Percentiles rank a stretch among this genome's conserved stretches.
Evolutionary conservation across 1,140 invertebrate species (phyloP).

Genomic region (Caenorhabditis inopinata): DNA sequence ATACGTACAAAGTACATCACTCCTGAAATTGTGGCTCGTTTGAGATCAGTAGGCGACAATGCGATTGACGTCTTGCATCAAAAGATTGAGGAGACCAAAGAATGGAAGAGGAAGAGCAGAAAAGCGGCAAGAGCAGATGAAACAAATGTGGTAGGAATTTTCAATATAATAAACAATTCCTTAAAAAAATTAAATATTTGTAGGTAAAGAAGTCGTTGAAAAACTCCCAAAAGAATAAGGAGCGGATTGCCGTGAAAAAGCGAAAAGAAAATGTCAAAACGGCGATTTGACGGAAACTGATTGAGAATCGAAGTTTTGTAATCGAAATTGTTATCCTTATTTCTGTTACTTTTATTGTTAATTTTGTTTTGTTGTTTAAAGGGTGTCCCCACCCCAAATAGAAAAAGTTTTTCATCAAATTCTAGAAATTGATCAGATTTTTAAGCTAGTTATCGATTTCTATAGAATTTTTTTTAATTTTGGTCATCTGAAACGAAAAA

Average conservation of each 20-base stretch:
- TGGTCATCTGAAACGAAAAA: no score
- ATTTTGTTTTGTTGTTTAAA: no score
- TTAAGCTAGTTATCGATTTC: no score
- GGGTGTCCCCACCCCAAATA: no score
- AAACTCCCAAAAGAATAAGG: background rate
- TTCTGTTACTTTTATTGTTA: no score
- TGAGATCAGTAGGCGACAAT: background rate
- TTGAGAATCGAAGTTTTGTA: no score
- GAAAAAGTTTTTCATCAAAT: no score
- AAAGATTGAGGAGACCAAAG: slow-evolving; percentile 10
- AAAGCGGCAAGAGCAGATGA: background rate
- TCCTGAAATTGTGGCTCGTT: background rate
- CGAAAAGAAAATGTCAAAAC: background rate
- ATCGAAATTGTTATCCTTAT: no score
- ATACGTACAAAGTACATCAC: slow-evolving; percentile 5
- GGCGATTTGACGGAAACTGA: no score
- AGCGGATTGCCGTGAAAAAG: background rate
- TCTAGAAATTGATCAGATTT: no score
- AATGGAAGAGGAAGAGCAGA: slow-evolving; percentile 12
- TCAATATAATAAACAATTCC: background rate
- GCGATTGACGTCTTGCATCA: background rate
- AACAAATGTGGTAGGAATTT: background rate
- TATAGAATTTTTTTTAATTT: no score
- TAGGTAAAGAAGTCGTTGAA: background rate
- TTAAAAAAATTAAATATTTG: background rate